phyloP scores from a whole-genome alignment of 1,140 invertebrate species.

The Himalopsyche phryganea region DNA sequence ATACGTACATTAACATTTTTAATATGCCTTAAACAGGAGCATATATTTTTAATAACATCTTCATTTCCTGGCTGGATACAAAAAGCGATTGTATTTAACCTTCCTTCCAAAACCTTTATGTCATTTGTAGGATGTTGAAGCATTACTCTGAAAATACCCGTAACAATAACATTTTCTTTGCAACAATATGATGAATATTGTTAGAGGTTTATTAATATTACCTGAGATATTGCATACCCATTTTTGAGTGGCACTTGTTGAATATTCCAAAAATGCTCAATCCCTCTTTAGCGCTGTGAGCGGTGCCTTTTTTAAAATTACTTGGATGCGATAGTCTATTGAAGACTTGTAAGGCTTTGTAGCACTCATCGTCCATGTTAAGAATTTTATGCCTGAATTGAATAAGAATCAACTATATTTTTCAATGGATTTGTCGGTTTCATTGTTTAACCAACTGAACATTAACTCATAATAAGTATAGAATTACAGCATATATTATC shows the following conservation, averaged over 20 bases:
- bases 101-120: conserved; percentile 50
- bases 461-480: too few species aligned
- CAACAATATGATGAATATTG: background rate
- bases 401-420: too few species aligned
- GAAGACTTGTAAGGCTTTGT: conserved; percentile 73
- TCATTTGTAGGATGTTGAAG: conserved; percentile 61
- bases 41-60: conserved; percentile 55
- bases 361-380: conserved; percentile 69
- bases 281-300: conserved; percentile 60
- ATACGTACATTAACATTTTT: conserved; percentile 53
- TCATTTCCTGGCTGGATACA: conserved; percentile 55
- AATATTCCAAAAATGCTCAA: conserved; percentile 71
- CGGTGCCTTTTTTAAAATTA: conserved; percentile 63
- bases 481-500: conserved; percentile 29
- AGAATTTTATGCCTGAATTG: conserved; percentile 62
- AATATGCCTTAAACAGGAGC: conserved; percentile 57
- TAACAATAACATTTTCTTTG: conserved; percentile 2
- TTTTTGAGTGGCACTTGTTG: conserved; percentile 65
- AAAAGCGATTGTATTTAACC: conserved; percentile 62
- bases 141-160: conserved; percentile 45
- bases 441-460: too few species aligned
- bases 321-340: conserved; percentile 70
- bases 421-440: too few species aligned
- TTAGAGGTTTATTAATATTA: conserved; percentile 29
- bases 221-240: conserved; percentile 56